phyloP scores from a whole-genome alignment of 2,113 vertebrate genomes.

The Barnardius zonarius region DNA sequence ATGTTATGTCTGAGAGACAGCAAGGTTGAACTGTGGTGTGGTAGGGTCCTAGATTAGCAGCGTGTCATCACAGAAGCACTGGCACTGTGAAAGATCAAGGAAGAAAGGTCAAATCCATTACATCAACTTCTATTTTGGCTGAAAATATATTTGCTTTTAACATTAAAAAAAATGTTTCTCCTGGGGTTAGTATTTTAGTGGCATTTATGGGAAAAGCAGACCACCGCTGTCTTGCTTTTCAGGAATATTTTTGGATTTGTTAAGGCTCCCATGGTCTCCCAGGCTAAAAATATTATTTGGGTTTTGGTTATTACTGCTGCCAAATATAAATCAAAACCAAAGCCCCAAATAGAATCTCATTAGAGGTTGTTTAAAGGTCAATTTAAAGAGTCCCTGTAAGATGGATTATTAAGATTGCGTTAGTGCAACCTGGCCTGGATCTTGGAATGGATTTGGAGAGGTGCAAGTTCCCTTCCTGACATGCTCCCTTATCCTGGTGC shows the following conservation, averaged over 20 bases:
- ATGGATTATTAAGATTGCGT: not conserved
- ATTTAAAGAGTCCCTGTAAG: not conserved
- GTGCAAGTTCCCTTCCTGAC: not conserved
- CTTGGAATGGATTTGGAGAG: not conserved
- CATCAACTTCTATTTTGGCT: not conserved
- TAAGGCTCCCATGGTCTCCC: not conserved
- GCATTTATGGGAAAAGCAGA: not conserved
- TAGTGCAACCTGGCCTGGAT: not conserved
- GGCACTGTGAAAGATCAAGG: not conserved
- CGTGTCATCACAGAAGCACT: not conserved
- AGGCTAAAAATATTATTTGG: not conserved
- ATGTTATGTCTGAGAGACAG: not conserved
- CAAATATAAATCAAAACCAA: constrained; percentile 4
- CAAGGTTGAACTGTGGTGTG: not conserved
- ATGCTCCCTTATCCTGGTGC: not conserved
- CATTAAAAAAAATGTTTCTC: not conserved
- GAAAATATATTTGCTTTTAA: not conserved
- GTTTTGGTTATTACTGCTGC: not conserved
- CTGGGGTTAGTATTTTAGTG: not conserved
- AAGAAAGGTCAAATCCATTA: constrained; percentile 9
- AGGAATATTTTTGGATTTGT: constrained; percentile 36
- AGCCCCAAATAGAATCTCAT: not conserved
- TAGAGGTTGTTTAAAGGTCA: not conserved
- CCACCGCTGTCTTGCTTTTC: not conserved
- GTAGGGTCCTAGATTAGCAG: not conserved